Conservation (phyloP, 2,888 invertebrate species). For the Nemoura dubitans region DNA sequence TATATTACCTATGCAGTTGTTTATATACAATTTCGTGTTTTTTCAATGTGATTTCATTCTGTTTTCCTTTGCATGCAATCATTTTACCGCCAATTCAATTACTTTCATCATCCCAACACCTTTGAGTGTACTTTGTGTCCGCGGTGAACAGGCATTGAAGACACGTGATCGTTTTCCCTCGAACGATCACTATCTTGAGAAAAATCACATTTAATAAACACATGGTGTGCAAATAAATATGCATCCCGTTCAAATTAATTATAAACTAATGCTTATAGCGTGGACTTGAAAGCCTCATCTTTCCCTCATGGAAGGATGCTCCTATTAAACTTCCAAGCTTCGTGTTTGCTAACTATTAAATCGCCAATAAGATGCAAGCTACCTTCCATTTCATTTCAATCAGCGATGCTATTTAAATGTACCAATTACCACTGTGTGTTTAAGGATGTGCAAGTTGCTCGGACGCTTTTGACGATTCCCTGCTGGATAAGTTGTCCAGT, state of each 20-base stretch:
- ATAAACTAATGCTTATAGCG: background rate
- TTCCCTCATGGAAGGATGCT: background rate
- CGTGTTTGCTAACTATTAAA: background rate
- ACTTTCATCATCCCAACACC: background rate
- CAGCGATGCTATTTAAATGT: conserved; percentile 32
- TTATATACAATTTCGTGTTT: background rate
- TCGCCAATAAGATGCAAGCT: background rate
- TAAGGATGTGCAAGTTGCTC: background rate
- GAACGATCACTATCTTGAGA: background rate
- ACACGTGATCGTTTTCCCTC: background rate
- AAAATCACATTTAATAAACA: background rate
- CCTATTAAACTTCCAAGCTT: background rate
- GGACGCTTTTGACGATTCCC: conserved; percentile 35
- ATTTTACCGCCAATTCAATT: background rate
- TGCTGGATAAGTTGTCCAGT: background rate
- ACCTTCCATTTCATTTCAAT: conserved; percentile 20
- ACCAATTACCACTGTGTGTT: conserved; percentile 34
- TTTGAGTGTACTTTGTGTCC: background rate
- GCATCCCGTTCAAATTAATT: background rate
- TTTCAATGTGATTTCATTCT: background rate
- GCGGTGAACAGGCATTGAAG: background rate
- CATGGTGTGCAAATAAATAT: background rate
- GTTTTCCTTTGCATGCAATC: background rate
- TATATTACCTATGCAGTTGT: background rate
- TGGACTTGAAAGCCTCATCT: background rate